Evolutionary conservation across 2,113 vertebrate genomes (phyloP).

Genomic region (Panthera tigris): DNA sequence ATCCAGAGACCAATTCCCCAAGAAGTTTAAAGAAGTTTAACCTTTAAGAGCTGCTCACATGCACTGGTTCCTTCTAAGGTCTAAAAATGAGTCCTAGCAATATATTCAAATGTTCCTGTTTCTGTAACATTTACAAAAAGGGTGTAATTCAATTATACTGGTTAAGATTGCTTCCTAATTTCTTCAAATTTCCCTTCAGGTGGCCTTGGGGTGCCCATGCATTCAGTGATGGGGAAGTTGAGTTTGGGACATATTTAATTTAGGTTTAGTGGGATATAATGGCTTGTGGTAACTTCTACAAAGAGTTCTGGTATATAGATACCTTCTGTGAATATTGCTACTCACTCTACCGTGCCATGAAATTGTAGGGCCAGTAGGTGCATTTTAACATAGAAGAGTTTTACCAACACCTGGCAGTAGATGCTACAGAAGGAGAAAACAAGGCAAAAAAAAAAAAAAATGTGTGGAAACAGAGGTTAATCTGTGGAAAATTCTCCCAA

Average conservation of each 20-base stretch:
- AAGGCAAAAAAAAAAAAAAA: background rate
- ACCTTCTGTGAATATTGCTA: background rate
- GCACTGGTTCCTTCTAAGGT: background rate
- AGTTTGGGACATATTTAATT: background rate
- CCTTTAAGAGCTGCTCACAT: background rate
- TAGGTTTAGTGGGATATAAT: background rate
- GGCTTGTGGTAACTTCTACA: background rate
- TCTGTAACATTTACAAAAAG: background rate
- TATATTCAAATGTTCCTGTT: background rate
- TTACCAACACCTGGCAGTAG: background rate
- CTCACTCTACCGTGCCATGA: too few relatives aligned
- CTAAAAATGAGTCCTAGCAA: background rate
- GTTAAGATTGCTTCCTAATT: background rate
- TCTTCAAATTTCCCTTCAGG: background rate
- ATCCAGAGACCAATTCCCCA: background rate
- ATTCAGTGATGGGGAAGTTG: background rate
- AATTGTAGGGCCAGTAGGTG: background rate
- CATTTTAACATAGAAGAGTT: background rate
- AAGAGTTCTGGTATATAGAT: background rate
- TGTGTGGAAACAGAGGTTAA: background rate
- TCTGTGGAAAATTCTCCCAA: background rate
- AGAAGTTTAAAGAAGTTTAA: background rate
- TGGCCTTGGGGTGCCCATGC: background rate
- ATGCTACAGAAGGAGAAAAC: background rate
- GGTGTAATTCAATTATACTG: background rate